Conservation (phyloP, 2,888 invertebrate species). For the Eupithecia vulgata region DNA sequence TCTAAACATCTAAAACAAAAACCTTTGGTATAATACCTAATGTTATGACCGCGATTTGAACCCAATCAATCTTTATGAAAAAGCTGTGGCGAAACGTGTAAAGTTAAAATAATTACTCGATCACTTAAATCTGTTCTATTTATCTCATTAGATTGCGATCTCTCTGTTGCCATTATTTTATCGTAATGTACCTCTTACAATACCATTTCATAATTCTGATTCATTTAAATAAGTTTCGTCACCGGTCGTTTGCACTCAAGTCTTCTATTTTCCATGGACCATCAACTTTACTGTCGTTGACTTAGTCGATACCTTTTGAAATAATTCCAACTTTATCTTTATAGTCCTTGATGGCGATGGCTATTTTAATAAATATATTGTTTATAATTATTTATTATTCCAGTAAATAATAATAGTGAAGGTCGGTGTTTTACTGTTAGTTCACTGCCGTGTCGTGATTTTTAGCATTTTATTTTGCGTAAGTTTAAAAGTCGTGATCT, state of each 20-base stretch:
- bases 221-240: slow-evolving; percentile 45
- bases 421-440: not conserved
- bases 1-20: slow-evolving; percentile 37
- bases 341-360: not conserved
- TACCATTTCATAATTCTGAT: slow-evolving; percentile 42
- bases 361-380: too few relatives aligned
- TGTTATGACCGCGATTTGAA: slow-evolving; percentile 24
- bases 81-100: slow-evolving; percentile 38
- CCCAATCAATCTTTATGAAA: slow-evolving; percentile 30
- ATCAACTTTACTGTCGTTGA: slow-evolving; percentile 46
- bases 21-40: slow-evolving; percentile 9
- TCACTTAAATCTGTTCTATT: slow-evolving; percentile 43
- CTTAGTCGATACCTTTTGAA: slow-evolving; percentile 35
- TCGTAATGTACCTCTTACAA: slow-evolving; percentile 44
- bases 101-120: slow-evolving; percentile 41
- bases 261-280: slow-evolving; percentile 52
- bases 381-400: not conserved
- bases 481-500: slow-evolving; percentile 56
- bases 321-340: slow-evolving; percentile 13
- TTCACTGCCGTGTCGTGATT: slow-evolving; percentile 57
- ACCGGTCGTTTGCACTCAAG: slow-evolving; percentile 43
- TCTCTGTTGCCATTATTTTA: slow-evolving; percentile 41
- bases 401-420: not conserved
- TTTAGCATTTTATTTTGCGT: slow-evolving; percentile 48
- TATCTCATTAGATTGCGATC: slow-evolving; percentile 41